A percentile compares a stretch with the other conserved stretches of the same genome.
phyloP scores from a whole-genome alignment of 1,140 invertebrate genomes.

The Aphis craccivora region DNA sequence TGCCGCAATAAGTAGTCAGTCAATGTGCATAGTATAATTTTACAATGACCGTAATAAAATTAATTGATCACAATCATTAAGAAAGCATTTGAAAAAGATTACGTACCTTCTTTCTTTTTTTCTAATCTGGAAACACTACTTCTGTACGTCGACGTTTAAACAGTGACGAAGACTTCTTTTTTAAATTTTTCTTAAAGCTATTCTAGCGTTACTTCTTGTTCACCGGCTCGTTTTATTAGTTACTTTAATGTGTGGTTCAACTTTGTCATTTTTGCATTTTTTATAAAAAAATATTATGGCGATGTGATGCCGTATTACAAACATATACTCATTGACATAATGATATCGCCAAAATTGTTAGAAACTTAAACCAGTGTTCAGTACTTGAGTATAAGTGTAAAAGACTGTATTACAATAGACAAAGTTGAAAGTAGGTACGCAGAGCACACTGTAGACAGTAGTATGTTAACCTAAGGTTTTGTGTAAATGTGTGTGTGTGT shows the following conservation, averaged over 20 bases:
- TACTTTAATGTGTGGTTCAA: background rate
- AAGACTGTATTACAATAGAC: background rate
- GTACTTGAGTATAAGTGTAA: background rate
- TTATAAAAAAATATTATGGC: background rate
- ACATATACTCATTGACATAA: background rate
- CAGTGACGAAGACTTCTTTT: background rate
- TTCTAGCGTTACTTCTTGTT: background rate
- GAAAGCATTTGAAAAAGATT: background rate
- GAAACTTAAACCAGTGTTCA: background rate
- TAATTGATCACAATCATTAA: background rate
- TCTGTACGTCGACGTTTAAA: background rate
- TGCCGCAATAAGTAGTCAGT: background rate
- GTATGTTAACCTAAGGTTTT: background rate
- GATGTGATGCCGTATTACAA: background rate
- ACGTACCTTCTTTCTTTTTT: background rate
- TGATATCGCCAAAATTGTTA: background rate
- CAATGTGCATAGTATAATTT: slow-evolving; percentile 37
- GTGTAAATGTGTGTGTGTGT: background rate
- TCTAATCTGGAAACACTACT: background rate
- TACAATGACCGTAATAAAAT: slow-evolving; percentile 22
- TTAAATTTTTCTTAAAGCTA: background rate
- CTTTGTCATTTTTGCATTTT: background rate
- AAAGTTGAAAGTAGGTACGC: background rate
- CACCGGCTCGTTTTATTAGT: background rate
- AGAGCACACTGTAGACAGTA: background rate